Conservation (phyloP, 2,797 vertebrate species). For the Remorina albescens region DNA sequence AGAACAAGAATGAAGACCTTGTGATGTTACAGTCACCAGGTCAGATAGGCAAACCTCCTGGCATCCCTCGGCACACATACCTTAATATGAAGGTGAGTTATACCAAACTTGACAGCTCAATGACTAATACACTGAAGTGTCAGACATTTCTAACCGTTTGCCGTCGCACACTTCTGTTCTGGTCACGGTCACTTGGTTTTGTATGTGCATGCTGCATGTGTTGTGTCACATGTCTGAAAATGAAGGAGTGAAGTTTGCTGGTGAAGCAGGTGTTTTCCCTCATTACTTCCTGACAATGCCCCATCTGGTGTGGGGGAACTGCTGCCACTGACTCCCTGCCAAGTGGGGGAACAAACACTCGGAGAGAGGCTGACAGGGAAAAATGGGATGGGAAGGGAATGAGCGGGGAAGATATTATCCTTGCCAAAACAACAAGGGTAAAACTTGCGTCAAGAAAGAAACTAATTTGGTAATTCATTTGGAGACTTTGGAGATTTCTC, state of each 20-base stretch:
- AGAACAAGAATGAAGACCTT: slow-evolving; percentile 30
- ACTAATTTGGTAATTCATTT: slow-evolving; percentile 6
- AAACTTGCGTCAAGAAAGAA: slow-evolving; percentile 28
- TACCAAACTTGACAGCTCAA: slow-evolving; percentile 48
- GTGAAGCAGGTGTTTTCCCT: slow-evolving; percentile 82
- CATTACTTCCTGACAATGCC: slow-evolving; percentile 81
- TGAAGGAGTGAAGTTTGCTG: slow-evolving; percentile 66
- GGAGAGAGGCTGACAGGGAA: slow-evolving; percentile 60
- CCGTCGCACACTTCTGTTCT: slow-evolving; percentile 61
- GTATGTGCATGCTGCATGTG: slow-evolving; percentile 71
- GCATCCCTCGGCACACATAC: not conserved
- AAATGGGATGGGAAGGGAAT: slow-evolving; percentile 55
- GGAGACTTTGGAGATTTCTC: slow-evolving; percentile 29
- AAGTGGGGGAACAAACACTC: slow-evolving; percentile 76
- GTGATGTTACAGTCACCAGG: slow-evolving; percentile 15
- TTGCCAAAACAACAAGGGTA: slow-evolving; percentile 55
- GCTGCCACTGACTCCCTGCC: slow-evolving; percentile 74
- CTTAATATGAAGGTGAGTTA: slow-evolving; percentile 37
- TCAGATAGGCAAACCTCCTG: not conserved
- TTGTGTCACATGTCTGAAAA: slow-evolving; percentile 71
- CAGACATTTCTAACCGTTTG: slow-evolving; percentile 39
- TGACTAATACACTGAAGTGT: slow-evolving; percentile 38
- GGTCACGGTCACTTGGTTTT: slow-evolving; percentile 75
- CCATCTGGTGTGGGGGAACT: slow-evolving; percentile 77
- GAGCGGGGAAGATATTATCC: slow-evolving; percentile 45